phyloP scores from a whole-genome alignment of 1,140 invertebrate genomes.

The Oedothorax gibbosus region DNA sequence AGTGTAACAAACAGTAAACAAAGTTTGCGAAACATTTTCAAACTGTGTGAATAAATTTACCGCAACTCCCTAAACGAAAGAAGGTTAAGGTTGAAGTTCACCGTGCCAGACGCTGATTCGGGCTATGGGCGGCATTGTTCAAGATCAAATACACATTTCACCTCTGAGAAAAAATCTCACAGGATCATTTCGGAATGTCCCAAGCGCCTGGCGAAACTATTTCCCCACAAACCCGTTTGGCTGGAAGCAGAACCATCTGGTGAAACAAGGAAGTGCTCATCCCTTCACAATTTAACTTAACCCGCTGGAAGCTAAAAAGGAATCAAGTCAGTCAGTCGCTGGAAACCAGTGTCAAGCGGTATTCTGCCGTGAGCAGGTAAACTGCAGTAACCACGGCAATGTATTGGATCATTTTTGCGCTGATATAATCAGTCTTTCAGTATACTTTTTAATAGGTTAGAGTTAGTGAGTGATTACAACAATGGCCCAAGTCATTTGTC shows the following conservation, averaged over 20 bases:
- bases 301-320: slow-evolving; percentile 21
- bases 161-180: slow-evolving; percentile 17
- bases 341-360: slow-evolving; percentile 24
- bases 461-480: too few species aligned
- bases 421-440: background rate
- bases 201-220: slow-evolving; percentile 5
- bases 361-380: background rate
- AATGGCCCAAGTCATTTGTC: too few species aligned
- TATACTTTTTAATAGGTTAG: too few species aligned
- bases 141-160: slow-evolving; percentile 1
- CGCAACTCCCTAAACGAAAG: background rate
- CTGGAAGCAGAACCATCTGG: background rate
- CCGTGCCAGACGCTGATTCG: slow-evolving; percentile 4
- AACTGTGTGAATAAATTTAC: slow-evolving; percentile 2
- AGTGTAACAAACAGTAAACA: too few species aligned
- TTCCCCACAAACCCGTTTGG: slow-evolving; percentile 34
- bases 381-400: background rate
- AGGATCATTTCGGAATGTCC: background rate
- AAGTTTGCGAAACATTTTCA: background rate
- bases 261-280: slow-evolving; percentile 37
- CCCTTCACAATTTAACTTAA: slow-evolving; percentile 18
- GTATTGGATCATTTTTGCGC: background rate
- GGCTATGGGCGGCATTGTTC: background rate
- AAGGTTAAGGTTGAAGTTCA: slow-evolving; percentile 17
- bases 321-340: slow-evolving; percentile 17